phyloP scores from a whole-genome alignment of 2,113 vertebrate genomes.

The Anolis carolinensis region DNA sequence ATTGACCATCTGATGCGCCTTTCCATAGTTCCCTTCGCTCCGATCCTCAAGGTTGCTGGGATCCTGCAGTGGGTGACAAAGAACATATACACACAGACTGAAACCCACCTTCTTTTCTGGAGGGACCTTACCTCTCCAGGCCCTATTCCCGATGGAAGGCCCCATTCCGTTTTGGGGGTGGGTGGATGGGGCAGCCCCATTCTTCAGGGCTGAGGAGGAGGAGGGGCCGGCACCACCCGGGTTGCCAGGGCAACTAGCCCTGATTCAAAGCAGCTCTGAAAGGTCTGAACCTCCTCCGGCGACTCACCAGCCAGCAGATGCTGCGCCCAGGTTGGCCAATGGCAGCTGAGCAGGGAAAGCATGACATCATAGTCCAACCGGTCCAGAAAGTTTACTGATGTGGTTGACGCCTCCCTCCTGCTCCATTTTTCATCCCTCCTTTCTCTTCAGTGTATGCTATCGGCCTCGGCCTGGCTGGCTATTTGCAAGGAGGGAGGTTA shows the following conservation, averaged over 20 bases:
- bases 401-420: conserved; percentile 69
- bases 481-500: not conserved
- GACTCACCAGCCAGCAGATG: conserved; percentile 88
- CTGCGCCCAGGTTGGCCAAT: conserved; percentile 83
- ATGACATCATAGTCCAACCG: conserved; percentile 93
- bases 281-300: conserved; percentile 88
- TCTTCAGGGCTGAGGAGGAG: conserved; percentile 74
- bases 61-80: conserved; percentile 26
- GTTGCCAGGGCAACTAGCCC: conserved; percentile 94
- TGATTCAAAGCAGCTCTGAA: conserved; percentile 84
- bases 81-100: not conserved
- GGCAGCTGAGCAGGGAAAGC: conserved; percentile 74
- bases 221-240: conserved; percentile 76
- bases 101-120: conserved; percentile 37
- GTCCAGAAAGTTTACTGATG: conserved; percentile 75
- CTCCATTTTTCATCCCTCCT: conserved; percentile 34
- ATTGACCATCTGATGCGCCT: conserved; percentile 41
- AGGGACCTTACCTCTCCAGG: conserved; percentile 14
- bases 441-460: not conserved
- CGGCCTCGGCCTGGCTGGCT: too few species aligned
- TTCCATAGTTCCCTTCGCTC: conserved; percentile 44
- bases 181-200: conserved; percentile 70
- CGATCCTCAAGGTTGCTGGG: not conserved
- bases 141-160: conserved; percentile 51
- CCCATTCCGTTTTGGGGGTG: conserved; percentile 54